Base-by-base conservation (phyloP, 1,140 invertebrate species). In the Phymastichus coffea region DNA sequence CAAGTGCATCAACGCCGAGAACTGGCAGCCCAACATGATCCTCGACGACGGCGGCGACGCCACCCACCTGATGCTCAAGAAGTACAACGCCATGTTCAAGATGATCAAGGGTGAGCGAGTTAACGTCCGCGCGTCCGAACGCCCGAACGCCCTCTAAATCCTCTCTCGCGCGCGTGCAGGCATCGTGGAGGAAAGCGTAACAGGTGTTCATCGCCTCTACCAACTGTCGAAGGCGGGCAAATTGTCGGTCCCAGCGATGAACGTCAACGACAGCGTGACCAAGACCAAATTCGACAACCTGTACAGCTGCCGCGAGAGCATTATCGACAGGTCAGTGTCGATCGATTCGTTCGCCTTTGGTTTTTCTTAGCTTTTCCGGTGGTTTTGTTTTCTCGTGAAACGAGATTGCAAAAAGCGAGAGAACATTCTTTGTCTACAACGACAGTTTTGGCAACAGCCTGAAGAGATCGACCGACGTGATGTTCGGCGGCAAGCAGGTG, bases 261-360 rank as follows among this genome's bases (percentile, higher is more conserved):
- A 99, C 81, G 95, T 99, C 26, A 98, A 98, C 74, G 96, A 98
- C 80, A 97, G 94, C 20, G 95, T 99, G 8, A 98, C 95, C 0
- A 99, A 99, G 84, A 98, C 94, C n/a, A 98, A 98, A 82, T 98
- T 97, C 78, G 96, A 99, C 75, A 98, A 96, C 80, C 82, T 97
- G 20, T 97, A 97, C 75, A 93, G 91, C 65, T 97, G 94, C 77
- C 83, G 91, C 25, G 92, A 94, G 80, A 91, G 89, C 53, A 91
- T 94, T 67, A 85, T 94, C 67, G 92, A 94, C 77, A 90, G 93
- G 92, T 95, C 80, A 40, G 17, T 38, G 28, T 30, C 28, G 28
- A 30, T 30, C 28, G 6, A 8, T 30, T 12, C 28, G 6, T 8
- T 9, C 22, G 22, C 3, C 7, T 33, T 25, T n/a, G n/a, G 26